Evolutionary conservation across 2,797 vertebrate species (phyloP), one percentile per base, ranked within the genome.

Genomic region (Leucoraja ocellata): DNA sequence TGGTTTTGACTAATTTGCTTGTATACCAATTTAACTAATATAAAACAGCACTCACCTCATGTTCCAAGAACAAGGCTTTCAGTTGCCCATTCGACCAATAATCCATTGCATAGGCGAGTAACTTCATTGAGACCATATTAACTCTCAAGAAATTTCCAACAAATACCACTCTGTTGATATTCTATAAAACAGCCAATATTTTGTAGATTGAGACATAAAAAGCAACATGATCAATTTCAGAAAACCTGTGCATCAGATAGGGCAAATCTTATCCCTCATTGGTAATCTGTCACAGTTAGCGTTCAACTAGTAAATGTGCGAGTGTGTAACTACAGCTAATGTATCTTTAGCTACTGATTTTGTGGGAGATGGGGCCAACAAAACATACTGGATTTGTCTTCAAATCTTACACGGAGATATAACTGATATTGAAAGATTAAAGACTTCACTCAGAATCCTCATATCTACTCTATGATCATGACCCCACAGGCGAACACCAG

Each of bases 1-100:
- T 23, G 13, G 61, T 68, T 88, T 36, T 9, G 7, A 61, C n/a
- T 14, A 36, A 36, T 88, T 88, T 32, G 36, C 9, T n/a, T 68
- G 32, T 21, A 88, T 18, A 21, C 9, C 78, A 36, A 61, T 39
- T 21, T 21, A 61, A n/a, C 28, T 32, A 16, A 5, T 88, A 1
- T 2, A 88, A 88, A 16, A 86, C 16, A 65, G n/a, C 28, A 93
- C 95, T 96, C 95, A 99, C 98, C 98, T 99, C 98, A 16, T 99
- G 98, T 95, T 99, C 99, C 94, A 99, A 95, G 96, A 99, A 99
- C 68, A 99, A 97, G 94, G 99, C 99, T 96, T 97, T 97, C 16
- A 99, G 96, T 91, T 99, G 99, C 94, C 99, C 99, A 95, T 98
- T 99, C 63, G 99, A 99, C 99, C 99, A 99, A 96, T 98, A 99